These are phyloP conservation scores for Calephelis perditalis DNA, from an alignment of 2,888 invertebrate species.

Conservation along the genomic window DNA sequence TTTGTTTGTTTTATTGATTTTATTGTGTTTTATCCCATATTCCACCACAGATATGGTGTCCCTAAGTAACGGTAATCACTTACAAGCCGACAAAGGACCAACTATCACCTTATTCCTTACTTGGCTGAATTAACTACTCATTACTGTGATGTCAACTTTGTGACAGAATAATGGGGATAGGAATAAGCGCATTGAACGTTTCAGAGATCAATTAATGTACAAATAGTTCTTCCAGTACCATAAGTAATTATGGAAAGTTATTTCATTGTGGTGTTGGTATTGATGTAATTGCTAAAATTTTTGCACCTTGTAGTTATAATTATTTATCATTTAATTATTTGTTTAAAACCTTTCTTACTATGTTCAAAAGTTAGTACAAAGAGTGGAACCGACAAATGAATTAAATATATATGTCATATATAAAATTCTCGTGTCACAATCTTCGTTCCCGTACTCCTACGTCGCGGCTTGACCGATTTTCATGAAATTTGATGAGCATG, in stretches of 20 bases:
- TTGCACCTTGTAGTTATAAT: no score
- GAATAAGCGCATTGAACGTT: conserved; percentile 22
- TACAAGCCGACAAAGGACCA: conserved; percentile 20
- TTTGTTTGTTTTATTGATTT: neutral
- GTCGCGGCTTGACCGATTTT: no score
- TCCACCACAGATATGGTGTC: conserved; percentile 6
- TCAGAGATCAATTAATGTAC: conserved; percentile 30
- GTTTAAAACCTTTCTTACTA: no score
- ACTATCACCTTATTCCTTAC: conserved; percentile 25
- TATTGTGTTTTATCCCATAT: neutral
- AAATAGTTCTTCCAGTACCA: conserved; percentile 21
- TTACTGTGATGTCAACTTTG: conserved; percentile 27
- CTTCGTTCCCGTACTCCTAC: no score
- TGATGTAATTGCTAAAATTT: neutral
- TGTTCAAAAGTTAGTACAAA: no score
- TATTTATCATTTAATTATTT: no score
- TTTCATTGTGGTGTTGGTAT: neutral
- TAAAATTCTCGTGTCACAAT: no score
- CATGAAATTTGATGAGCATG: no score
- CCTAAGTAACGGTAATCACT: conserved; percentile 20
- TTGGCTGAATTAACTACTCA: conserved; percentile 33
- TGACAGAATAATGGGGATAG: conserved; percentile 29
- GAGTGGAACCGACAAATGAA: no score
- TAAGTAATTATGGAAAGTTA: conserved; percentile 3
- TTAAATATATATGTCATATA: no score